Base-by-base conservation (phyloP, 1,140 invertebrate species). In the Battus philenor region DNA sequence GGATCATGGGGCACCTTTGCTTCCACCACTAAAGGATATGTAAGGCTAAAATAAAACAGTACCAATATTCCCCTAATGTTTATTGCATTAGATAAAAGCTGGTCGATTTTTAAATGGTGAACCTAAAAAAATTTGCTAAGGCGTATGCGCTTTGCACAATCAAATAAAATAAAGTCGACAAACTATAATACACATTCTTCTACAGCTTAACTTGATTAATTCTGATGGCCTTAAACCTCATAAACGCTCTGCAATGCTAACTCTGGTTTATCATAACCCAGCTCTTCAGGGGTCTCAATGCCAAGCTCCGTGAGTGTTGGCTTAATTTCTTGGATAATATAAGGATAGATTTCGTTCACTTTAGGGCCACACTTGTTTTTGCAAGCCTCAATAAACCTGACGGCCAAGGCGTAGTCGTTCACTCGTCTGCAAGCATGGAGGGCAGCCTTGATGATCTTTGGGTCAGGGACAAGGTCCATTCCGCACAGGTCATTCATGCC, bases 261-360 rank as follows among this genome's bases (percentile, higher is more conserved):
- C 87, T 99, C 98, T 36, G 98, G 98, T 86, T 99, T 95, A 82
- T 99, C 97, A 73, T 97, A 98, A 34, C 97, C 97, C 60, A 99
- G 87, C 72, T 99, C 95, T 86, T 99, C 98, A 7, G 94, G 94
- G 10, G 97, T 98, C 15, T 91, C 92, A 59, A 99, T 93, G 11
- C 98, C 98, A 20, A 99, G 87, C 87, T 99, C 96, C 32, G 93
- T 90, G 7, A 99, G 87, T 7, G 96, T 97, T 20, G 98, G 97
- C 61, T 89, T 90, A 63, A 99, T 95, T 89, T 98, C 95, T 89
- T 98, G 92, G 26, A 98, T 77, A 56, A 99, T 89, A 74, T 97
- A 99, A 4, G 96, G 96, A 71, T 96, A 98, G 45, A 98, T 94
- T 75, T 93, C 91, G 6, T 91, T 89, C 1, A 91, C 90, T 52